A percentile compares a stretch with the other conserved stretches of the same genome.
Evolutionary conservation across 2,888 invertebrate species (phyloP).

Genomic region (Girardia tigrina): DNA sequence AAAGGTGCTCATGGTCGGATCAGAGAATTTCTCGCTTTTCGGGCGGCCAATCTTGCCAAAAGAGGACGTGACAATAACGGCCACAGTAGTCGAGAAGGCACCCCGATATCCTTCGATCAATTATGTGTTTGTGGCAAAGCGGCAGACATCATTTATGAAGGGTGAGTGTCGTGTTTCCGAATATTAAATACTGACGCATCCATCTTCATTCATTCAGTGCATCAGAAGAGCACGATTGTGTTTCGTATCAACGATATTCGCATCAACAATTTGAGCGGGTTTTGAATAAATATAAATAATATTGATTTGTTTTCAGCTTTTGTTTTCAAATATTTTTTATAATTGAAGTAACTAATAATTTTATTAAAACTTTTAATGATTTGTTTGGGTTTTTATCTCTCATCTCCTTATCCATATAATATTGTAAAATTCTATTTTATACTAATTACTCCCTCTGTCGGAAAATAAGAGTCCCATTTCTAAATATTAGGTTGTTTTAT

Average conservation of each 20-base stretch:
- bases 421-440: no score
- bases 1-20: constrained; percentile 52
- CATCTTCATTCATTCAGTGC: neutral
- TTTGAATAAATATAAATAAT: no score
- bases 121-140: neutral
- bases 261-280: no score
- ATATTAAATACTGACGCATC: neutral
- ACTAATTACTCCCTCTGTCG: no score
- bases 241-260: neutral
- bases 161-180: neutral
- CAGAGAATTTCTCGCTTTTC: constrained; percentile 50
- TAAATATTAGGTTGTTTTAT: no score
- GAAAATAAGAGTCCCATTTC: no score
- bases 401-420: no score
- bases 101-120: neutral
- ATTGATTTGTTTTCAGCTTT: no score
- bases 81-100: constrained; percentile 52
- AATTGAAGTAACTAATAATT: no score
- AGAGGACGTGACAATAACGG: constrained; percentile 47
- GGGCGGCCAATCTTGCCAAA: constrained; percentile 49
- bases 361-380: no score
- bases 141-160: neutral
- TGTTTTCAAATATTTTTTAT: no score
- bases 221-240: neutral
- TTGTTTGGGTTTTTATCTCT: no score